phyloP scores from a whole-genome alignment of 2,797 vertebrate species.

The Poeciliopsis gracilis region DNA sequence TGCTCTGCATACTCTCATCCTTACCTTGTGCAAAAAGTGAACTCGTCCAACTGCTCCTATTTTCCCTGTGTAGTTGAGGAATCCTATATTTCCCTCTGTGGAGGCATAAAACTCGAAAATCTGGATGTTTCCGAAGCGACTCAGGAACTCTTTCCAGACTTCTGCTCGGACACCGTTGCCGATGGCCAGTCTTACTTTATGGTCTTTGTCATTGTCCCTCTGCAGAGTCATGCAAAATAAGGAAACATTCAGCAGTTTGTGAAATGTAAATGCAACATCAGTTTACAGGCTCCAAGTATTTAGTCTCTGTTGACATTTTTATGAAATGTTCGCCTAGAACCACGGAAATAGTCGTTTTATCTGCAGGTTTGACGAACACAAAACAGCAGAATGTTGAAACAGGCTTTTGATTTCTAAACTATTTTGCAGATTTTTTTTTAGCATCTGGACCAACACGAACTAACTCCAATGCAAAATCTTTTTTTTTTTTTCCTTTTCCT shows the following conservation, averaged over 20 bases:
- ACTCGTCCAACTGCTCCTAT: slow-evolving; percentile 86
- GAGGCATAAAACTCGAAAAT: slow-evolving; percentile 89
- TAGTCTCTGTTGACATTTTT: not conserved
- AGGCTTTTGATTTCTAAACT: not conserved
- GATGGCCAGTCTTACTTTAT: slow-evolving; percentile 84
- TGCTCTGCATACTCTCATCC: not conserved
- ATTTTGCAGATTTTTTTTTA: not conserved
- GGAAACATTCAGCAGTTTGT: slow-evolving; percentile 1
- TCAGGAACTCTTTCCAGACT: slow-evolving; percentile 88
- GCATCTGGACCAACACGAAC: not conserved
- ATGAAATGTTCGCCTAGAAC: not conserved
- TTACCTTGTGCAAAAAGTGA: slow-evolving; percentile 84
- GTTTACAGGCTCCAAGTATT: not conserved
- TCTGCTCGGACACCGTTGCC: slow-evolving; percentile 88
- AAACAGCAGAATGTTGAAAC: not conserved
- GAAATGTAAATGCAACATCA: not conserved
- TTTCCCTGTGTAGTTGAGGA: slow-evolving; percentile 87
- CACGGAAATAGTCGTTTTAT: not conserved
- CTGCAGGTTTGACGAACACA: not conserved
- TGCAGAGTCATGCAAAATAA: slow-evolving; percentile 51
- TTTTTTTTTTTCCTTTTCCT: too few species aligned
- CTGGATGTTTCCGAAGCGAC: slow-evolving; percentile 84
- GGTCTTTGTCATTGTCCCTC: slow-evolving; percentile 85
- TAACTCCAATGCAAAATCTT: not conserved
- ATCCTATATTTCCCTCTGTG: slow-evolving; percentile 89